Evolutionary conservation across 2,888 invertebrate species (phyloP).

Genomic region (Ellobium chinense): DNA sequence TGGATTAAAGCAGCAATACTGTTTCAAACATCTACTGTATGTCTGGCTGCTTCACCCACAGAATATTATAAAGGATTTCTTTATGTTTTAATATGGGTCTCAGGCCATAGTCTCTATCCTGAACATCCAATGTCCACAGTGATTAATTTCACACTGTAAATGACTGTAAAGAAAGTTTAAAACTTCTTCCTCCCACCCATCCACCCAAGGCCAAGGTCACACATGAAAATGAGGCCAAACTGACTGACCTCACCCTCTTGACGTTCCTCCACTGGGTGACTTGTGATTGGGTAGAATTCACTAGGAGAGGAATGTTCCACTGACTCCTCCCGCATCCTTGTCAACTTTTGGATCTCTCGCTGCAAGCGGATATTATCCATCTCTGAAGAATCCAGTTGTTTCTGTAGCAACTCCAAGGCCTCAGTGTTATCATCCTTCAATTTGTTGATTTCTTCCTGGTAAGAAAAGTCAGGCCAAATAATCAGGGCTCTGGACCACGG

Average conservation of each 20-base stretch:
- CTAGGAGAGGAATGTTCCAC: slow-evolving; percentile 52
- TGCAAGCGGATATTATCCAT: slow-evolving; percentile 74
- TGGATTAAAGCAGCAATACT: too few relatives aligned
- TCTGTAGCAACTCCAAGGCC: slow-evolving; percentile 77
- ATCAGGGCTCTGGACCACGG: not conserved
- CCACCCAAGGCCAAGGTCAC: too few relatives aligned
- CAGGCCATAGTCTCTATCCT: too few relatives aligned
- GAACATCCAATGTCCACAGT: too few relatives aligned
- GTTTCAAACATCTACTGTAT: too few relatives aligned
- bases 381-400: slow-evolving; percentile 79
- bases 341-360: slow-evolving; percentile 67
- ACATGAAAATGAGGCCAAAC: too few relatives aligned
- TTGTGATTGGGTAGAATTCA: slow-evolving; percentile 62
- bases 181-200: too few relatives aligned
- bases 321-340: slow-evolving; percentile 53
- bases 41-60: too few relatives aligned
- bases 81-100: too few relatives aligned
- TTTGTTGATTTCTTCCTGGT: slow-evolving; percentile 79
- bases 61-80: too few relatives aligned
- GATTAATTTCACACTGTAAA: too few relatives aligned
- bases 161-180: too few relatives aligned
- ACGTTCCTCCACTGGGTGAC: slow-evolving; percentile 64
- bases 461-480: slow-evolving; percentile 5
- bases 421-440: slow-evolving; percentile 78
- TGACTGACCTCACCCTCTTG: slow-evolving; percentile 77